Base-by-base conservation (phyloP, 2,113 vertebrate genomes). In the Lepisosteus osseus region DNA sequence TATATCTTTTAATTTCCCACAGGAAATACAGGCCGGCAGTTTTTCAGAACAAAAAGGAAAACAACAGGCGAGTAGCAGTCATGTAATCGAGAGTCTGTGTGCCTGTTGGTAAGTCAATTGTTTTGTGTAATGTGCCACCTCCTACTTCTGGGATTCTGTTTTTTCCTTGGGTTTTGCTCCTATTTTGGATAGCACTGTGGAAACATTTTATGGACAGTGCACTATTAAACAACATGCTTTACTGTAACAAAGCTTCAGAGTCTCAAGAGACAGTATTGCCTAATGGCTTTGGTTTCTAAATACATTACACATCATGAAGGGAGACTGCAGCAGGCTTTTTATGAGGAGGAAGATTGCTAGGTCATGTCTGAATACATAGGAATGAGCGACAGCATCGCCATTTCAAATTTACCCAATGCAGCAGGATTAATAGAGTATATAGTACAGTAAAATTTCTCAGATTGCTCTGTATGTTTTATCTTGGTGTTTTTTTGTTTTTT, bases 1-100 rank as follows among this genome's bases (percentile, higher is more conserved):
- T 88, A 87, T 77, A 80, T 83, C 83, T 89, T 84, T 90, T 92
- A 92, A 92, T 92, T 92, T 91, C 90, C 90, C 90, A 72, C 0
- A 89, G 85, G 88, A 88, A 89, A 88, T 84, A 87, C 85, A 89
- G 89, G 87, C 86, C 83, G 80, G 89, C 88, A 86, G 86, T 88
- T 89, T 80, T 74, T 68, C 77, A 74, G 61, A 74, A 69, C 67
- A 75, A 71, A 71, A 55, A 70, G 62, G 42, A 75, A 70, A 57
- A 70, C 73, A 71, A 67, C 68, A 70, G 61, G 62, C 42, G 7
- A 57, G 54, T 17, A 63, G 63, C 15, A 61, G 51, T 56, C 54
- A 56, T 66, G 68, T 69, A 70, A 75, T 69, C 69, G 61, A 51
- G 41, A 66, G 73, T 47, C 73, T 54, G 14, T 44, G 51, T 14